Evolutionary conservation across 2,888 invertebrate species (phyloP).

Genomic region (Caenorhabditis sp.): DNA sequence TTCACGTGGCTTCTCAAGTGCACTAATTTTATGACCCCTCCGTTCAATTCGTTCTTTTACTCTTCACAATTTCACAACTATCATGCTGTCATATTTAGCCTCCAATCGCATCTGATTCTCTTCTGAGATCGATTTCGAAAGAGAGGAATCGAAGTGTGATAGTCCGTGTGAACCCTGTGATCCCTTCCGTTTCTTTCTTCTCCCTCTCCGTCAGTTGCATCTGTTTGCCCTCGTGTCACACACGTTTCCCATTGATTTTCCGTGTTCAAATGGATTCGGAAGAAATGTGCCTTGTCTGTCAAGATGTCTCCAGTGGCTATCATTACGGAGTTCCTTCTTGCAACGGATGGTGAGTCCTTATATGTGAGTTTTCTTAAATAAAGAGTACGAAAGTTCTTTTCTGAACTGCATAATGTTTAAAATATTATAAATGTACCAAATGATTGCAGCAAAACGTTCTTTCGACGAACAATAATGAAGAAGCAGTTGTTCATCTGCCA

Average conservation of each 20-base stretch:
- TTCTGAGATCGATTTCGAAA: conserved; percentile 6
- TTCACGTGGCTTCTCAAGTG: neutral
- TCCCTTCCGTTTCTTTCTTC: conserved; percentile 1
- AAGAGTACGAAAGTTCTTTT: too few species aligned
- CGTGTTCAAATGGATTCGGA: conserved; percentile 30
- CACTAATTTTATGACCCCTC: neutral
- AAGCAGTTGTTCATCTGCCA: conserved; percentile 77
- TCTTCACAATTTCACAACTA: too few species aligned
- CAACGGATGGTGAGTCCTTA: conserved; percentile 68
- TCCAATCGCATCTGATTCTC: too few species aligned
- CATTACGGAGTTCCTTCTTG: conserved; percentile 77
- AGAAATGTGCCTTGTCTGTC: conserved; percentile 71
- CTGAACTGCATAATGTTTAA: too few species aligned
- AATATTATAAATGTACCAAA: neutral
- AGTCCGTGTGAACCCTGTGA: conserved; percentile 34
- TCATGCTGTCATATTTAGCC: too few species aligned
- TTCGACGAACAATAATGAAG: conserved; percentile 78
- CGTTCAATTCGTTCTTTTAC: too few species aligned
- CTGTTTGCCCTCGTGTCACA: conserved; percentile 21
- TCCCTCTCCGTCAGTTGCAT: conserved; percentile 23
- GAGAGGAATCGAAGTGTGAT: neutral
- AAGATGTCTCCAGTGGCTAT: conserved; percentile 74
- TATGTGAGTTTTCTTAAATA: neutral
- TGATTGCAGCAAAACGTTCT: conserved; percentile 76
- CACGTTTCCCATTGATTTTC: conserved; percentile 12